Conservation (phyloP, 2,888 invertebrate genomes). For the Ceratothoa steindachneri region DNA sequence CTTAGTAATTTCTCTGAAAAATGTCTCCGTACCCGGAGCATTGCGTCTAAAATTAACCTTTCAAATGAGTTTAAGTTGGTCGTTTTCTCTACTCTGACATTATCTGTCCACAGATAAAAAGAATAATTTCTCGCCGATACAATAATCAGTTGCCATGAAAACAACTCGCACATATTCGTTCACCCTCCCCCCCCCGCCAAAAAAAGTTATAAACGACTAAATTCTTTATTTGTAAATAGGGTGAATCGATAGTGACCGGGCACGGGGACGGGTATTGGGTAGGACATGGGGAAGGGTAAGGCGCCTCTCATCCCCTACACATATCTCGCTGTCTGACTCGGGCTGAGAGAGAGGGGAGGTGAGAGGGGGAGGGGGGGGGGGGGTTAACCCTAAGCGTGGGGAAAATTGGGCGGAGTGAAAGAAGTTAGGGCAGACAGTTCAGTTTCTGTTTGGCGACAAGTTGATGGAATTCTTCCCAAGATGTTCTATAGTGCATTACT, state of each 20-base stretch:
- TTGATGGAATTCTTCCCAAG: neutral
- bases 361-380: neutral
- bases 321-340: too few relatives aligned
- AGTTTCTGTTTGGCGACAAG: neutral
- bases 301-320: neutral
- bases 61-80: too few relatives aligned
- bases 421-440: neutral
- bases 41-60: too few relatives aligned
- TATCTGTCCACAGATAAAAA: too few relatives aligned
- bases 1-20: too few relatives aligned
- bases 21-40: too few relatives aligned
- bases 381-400: neutral
- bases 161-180: too few relatives aligned
- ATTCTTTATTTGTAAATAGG: neutral
- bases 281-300: conserved; percentile 1
- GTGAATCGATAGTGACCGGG: neutral
- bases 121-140: too few relatives aligned
- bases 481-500: neutral
- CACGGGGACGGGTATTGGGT: neutral
- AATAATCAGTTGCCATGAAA: too few relatives aligned
- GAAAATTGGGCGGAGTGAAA: neutral
- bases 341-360: neutral
- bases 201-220: too few relatives aligned
- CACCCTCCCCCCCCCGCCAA: too few relatives aligned
- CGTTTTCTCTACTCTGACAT: too few relatives aligned